A percentile compares a stretch with the other conserved stretches of the same genome.
phyloP scores from a whole-genome alignment of 92 coral and sea anemone species.

The Epizoanthus illoricatus region DNA sequence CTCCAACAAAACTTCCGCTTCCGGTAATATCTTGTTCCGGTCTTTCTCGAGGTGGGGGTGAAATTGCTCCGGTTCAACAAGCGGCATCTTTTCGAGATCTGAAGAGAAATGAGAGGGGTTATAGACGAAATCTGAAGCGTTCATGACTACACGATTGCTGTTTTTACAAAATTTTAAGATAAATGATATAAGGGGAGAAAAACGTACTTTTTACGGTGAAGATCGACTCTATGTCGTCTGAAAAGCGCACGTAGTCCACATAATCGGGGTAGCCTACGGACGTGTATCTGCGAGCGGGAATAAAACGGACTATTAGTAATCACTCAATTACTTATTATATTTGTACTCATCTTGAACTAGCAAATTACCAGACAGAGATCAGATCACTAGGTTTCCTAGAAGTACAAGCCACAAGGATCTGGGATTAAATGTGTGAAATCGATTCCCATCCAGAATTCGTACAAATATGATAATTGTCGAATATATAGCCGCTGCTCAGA shows the following conservation, averaged over 20 bases:
- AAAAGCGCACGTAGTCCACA: conserved; percentile 74
- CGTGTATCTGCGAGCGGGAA: conserved; percentile 62
- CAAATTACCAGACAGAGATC: background rate
- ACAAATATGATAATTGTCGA: no score
- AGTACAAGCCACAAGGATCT: no score
- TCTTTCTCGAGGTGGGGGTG: conserved; percentile 79
- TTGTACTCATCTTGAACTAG: background rate
- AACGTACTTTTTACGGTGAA: conserved; percentile 85
- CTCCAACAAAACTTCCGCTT: conserved; percentile 80
- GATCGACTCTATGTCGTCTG: conserved; percentile 86
- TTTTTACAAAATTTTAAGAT: background rate
- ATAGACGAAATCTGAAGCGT: background rate
- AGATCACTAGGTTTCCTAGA: no score
- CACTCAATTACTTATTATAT: no score
- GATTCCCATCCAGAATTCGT: no score
- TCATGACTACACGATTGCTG: background rate
- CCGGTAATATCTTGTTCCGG: conserved; percentile 71
- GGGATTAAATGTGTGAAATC: no score
- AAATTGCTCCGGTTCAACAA: conserved; percentile 83
- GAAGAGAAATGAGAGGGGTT: background rate
- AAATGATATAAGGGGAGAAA: background rate
- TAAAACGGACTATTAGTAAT: no score
- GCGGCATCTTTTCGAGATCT: conserved; percentile 94
- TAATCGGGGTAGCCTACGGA: conserved; percentile 79
- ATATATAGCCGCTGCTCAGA: no score